phyloP scores from a whole-genome alignment of 2,797 vertebrate genomes.

The Enteromius fasciolatus region DNA sequence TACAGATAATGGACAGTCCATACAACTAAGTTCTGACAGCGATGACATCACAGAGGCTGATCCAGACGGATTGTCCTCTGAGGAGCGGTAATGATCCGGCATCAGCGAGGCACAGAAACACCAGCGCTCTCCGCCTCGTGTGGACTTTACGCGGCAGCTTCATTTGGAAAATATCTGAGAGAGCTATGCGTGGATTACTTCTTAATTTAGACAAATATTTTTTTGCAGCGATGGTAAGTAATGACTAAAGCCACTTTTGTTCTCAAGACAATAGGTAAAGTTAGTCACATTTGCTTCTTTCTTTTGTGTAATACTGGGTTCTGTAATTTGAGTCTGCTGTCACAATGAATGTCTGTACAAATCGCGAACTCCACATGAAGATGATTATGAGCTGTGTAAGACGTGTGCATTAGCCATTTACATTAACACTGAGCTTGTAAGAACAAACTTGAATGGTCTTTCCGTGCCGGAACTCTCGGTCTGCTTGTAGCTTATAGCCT shows the following conservation, averaged over 20 bases:
- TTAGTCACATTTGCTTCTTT: background rate
- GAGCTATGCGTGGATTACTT: background rate
- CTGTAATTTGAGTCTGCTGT: background rate
- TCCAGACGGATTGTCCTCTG: background rate
- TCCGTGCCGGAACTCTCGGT: background rate
- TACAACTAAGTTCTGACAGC: slow-evolving; percentile 1
- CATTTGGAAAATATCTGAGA: background rate
- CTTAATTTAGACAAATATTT: background rate
- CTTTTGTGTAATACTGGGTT: background rate
- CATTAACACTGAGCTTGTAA: background rate
- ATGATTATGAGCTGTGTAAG: background rate
- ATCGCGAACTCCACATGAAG: background rate
- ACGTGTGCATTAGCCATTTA: background rate
- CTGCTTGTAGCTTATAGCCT: background rate
- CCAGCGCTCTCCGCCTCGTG: background rate
- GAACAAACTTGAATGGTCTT: background rate
- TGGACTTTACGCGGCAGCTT: background rate
- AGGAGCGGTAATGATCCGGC: background rate
- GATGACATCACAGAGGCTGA: slow-evolving; percentile 28
- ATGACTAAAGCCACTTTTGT: slow-evolving; percentile 3
- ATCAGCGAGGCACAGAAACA: background rate
- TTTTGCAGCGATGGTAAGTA: slow-evolving; percentile 34
- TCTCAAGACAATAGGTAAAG: background rate
- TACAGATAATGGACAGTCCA: background rate
- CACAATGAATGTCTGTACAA: background rate